Base-by-base conservation (phyloP, 1,140 invertebrate species). In the Meloidogyne exigua region DNA sequence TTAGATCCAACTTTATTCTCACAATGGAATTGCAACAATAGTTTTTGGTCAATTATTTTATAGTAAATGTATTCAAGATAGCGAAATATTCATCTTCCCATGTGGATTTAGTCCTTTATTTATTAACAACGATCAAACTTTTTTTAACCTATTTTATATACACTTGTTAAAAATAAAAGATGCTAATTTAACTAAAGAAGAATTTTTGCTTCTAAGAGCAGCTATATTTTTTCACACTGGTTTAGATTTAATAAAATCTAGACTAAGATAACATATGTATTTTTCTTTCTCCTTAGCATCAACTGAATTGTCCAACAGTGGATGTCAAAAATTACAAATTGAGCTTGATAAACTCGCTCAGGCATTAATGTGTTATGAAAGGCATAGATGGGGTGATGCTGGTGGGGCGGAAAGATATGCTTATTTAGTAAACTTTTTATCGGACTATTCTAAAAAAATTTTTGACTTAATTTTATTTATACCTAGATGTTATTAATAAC, bases 41-140 rank as follows among this genome's bases (percentile, higher is more conserved):
- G 39, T 71, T 26, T 71, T 71, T 25, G 13, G 39, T 26, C 69
- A 71, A 44, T 63, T 42, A 42, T 71, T 64, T 44, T 71, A 71
- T 32, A 71, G 69, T 44, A 15, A 4, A 32, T 13, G 5, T 15
- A 25, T 26, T 57, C 49, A n/a, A 7, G 23, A 12, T 18, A 49
- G 21, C 9, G 69, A 63, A 21, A 68, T 42, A 9, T 21, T 68
- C 9, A 68, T 68, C 18, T 68, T 68, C 15, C 66, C 66, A 4
- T 21, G 7, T 42, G 66, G 66, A 32, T 68, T 68, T 42, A 68
- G 21, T 42, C 66, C 66, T 42, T 68, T 23, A 57, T 15, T 66
- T 13, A 7, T 42, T 7, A 10, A 15, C 4, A 18, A 68, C n/a
- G 2, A 18, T 1, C 13, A 68, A 23, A n/a, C 4, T 68, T 11